Conservation (phyloP, 2,797 vertebrate species). For the Betta splendens region DNA sequence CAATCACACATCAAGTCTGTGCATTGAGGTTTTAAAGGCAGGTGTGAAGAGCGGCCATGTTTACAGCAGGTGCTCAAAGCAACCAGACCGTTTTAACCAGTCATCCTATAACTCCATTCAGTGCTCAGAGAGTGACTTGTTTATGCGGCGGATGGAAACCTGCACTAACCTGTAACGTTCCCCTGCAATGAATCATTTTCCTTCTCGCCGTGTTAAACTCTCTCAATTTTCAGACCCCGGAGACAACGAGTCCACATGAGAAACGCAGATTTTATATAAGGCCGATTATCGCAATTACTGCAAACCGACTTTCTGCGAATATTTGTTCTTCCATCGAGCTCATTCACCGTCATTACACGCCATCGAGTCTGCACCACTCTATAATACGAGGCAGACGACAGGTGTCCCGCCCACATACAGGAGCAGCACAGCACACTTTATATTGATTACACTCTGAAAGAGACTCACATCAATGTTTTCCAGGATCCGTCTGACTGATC, state of each 20-base stretch:
- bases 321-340: background rate
- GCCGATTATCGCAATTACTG: slow-evolving; percentile 10
- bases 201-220: slow-evolving; percentile 4
- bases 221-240: slow-evolving; percentile 7
- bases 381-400: slow-evolving; percentile 13
- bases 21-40: too few relatives aligned
- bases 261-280: slow-evolving; percentile 5
- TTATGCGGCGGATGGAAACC: too few relatives aligned
- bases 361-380: slow-evolving; percentile 17
- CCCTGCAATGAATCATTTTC: background rate
- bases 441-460: background rate
- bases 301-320: slow-evolving; percentile 9
- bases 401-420: slow-evolving; percentile 5
- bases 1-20: too few relatives aligned
- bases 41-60: too few relatives aligned
- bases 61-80: too few relatives aligned
- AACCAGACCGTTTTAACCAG: slow-evolving; percentile 4
- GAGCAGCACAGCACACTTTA: background rate
- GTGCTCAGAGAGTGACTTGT: too few relatives aligned
- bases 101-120: too few relatives aligned
- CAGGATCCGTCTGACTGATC: too few relatives aligned
- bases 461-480: too few relatives aligned
- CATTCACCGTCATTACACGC: slow-evolving; percentile 21
- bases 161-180: too few relatives aligned
- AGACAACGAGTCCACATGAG: background rate